These are phyloP conservation scores for Polydrusus cervinus DNA, from an alignment of 2,888 invertebrate genomes.

Conservation along the genomic window DNA sequence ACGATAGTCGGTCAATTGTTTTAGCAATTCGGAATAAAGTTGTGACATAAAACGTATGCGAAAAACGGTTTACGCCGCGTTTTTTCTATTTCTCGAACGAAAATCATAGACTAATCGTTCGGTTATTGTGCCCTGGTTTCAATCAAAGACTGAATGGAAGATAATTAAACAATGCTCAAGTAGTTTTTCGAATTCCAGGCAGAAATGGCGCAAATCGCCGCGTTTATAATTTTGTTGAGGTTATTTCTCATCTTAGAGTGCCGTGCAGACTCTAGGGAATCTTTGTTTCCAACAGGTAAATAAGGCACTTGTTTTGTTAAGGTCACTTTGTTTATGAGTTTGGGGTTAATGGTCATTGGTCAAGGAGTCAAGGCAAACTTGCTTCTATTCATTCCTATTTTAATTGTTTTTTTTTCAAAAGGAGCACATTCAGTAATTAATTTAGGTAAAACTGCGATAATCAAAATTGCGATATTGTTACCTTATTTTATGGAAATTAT, in stretches of 20 bases:
- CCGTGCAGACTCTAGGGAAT: slow-evolving; percentile 17
- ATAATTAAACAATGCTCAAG: slow-evolving; percentile 13
- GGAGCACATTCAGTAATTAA: no score
- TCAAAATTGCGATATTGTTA: no score
- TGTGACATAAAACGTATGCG: background rate
- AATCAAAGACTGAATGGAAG: slow-evolving; percentile 13
- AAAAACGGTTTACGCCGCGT: background rate
- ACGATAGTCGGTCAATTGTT: background rate
- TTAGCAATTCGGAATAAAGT: slow-evolving; percentile 25
- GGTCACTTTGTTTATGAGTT: slow-evolving; percentile 26
- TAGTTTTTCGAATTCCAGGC: background rate
- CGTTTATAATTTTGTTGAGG: background rate
- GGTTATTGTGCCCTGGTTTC: slow-evolving; percentile 25
- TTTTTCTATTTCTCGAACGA: background rate
- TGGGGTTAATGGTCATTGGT: slow-evolving; percentile 32
- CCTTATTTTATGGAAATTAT: no score
- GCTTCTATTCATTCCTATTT: no score
- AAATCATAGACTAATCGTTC: slow-evolving; percentile 16
- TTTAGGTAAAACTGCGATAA: no score
- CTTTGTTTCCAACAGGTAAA: slow-evolving; percentile 39
- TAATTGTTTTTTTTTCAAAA: no score
- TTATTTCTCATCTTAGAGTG: slow-evolving; percentile 14
- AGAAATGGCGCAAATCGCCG: slow-evolving; percentile 19
- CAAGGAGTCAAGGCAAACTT: slow-evolving; percentile 32
- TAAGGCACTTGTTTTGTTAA: slow-evolving; percentile 25